These are phyloP conservation scores for Perccottus glenii DNA, from an alignment of 2,113 vertebrate species.

Conservation along the genomic window DNA sequence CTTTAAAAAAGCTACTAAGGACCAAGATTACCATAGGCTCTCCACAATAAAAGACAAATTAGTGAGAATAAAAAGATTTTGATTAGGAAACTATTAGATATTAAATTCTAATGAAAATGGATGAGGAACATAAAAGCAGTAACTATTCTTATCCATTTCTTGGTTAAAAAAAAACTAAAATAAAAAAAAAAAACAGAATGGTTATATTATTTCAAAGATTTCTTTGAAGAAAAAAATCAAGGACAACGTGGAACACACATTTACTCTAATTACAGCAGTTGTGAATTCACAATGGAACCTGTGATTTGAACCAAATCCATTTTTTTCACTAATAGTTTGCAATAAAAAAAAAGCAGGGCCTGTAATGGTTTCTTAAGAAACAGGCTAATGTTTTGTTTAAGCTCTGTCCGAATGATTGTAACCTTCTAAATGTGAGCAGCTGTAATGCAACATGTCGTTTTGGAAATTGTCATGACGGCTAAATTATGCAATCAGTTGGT, in stretches of 20 bases:
- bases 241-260: background rate
- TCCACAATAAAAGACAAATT: background rate
- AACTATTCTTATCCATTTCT: background rate
- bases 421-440: background rate
- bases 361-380: background rate
- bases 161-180: no score
- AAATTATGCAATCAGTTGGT: background rate
- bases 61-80: background rate
- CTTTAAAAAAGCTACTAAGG: background rate
- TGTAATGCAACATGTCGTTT: background rate
- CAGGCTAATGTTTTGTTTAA: background rate
- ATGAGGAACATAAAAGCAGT: no score
- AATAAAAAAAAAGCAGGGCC: background rate
- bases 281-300: background rate
- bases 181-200: background rate
- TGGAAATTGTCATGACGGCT: background rate
- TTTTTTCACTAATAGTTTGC: background rate
- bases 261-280: background rate
- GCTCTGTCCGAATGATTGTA: background rate
- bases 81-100: background rate
- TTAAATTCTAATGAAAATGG: background rate
- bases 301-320: background rate
- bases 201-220: background rate
- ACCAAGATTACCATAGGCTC: background rate
- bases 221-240: background rate